A percentile compares a stretch with the other conserved stretches of the same genome.
Evolutionary conservation across 2,888 invertebrate species (phyloP).

Genomic region (Caenorhabditis zanzibari): DNA sequence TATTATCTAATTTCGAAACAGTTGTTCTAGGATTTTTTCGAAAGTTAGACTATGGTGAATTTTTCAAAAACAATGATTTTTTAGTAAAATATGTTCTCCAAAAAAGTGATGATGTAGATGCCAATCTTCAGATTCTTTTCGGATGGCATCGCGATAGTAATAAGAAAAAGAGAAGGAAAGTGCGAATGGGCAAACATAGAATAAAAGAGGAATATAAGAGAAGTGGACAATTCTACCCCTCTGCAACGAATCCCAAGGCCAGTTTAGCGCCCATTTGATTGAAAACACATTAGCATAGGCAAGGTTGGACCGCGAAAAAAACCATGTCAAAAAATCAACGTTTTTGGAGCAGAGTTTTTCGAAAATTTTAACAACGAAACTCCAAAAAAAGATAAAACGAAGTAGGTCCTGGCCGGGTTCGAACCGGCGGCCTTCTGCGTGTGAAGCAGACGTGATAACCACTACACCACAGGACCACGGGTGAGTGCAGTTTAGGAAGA

Average conservation of each 20-base stretch:
- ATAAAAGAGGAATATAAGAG: background rate
- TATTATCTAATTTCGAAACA: no score
- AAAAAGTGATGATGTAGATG: background rate
- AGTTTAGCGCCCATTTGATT: constrained; percentile 29
- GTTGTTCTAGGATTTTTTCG: no score
- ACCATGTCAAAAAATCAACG: no score
- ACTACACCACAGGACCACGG: constrained; percentile 76
- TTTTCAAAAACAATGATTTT: no score
- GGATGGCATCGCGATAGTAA: constrained; percentile 20
- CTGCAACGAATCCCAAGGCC: constrained; percentile 11
- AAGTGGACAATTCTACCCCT: constrained; percentile 16
- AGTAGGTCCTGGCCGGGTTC: constrained; percentile 75
- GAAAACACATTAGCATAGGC: constrained; percentile 30
- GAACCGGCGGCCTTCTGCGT: constrained; percentile 81
- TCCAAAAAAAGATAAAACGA: constrained; percentile 13
- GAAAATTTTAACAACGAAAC: no score
- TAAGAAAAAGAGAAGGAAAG: constrained; percentile 21
- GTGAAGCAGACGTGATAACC: constrained; percentile 82
- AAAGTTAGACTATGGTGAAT: no score
- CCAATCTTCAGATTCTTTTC: constrained; percentile 1
- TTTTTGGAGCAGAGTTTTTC: no score
- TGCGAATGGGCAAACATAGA: constrained; percentile 41
- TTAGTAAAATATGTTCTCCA: background rate
- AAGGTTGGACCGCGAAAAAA: no score
- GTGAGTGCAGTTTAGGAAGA: background rate